Evolutionary conservation across 2,113 vertebrate genomes (phyloP).

Genomic region (Thamnaconus septentrionalis): DNA sequence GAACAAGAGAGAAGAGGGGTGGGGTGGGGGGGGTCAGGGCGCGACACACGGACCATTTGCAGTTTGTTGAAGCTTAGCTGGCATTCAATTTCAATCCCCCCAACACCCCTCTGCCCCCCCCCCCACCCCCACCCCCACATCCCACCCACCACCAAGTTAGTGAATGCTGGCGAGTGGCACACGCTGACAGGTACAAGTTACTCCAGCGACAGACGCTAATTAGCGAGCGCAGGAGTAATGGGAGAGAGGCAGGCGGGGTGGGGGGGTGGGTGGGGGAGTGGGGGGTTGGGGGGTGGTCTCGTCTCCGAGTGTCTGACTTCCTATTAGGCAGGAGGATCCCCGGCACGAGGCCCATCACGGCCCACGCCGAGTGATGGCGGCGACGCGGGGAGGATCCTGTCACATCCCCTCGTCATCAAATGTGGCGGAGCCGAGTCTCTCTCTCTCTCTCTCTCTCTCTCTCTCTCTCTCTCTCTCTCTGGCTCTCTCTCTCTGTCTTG

Average conservation of each 20-base stretch:
- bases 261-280: constrained; percentile 50
- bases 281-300: constrained; percentile 59
- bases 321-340: constrained; percentile 65
- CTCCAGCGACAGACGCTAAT: constrained; percentile 75
- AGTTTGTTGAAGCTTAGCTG: constrained; percentile 69
- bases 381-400: constrained; percentile 56
- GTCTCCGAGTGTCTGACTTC: constrained; percentile 73
- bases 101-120: too few relatives aligned
- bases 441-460: too few relatives aligned
- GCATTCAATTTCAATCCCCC: constrained; percentile 69
- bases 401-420: constrained; percentile 62
- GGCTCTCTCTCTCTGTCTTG: too few relatives aligned
- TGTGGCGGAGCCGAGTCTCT: neutral
- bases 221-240: constrained; percentile 65
- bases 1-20: too few relatives aligned
- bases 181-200: constrained; percentile 75
- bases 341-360: constrained; percentile 52
- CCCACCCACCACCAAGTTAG: constrained; percentile 49
- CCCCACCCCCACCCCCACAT: too few relatives aligned
- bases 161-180: constrained; percentile 62
- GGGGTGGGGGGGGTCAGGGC: constrained; percentile 6
- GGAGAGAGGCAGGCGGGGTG: constrained; percentile 28
- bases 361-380: constrained; percentile 54
- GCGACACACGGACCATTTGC: constrained; percentile 69
- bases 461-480: too few relatives aligned